These are phyloP conservation scores for Dromococcyx pavoninus DNA, from an alignment of 2,797 vertebrate species.

Conservation along the genomic window DNA sequence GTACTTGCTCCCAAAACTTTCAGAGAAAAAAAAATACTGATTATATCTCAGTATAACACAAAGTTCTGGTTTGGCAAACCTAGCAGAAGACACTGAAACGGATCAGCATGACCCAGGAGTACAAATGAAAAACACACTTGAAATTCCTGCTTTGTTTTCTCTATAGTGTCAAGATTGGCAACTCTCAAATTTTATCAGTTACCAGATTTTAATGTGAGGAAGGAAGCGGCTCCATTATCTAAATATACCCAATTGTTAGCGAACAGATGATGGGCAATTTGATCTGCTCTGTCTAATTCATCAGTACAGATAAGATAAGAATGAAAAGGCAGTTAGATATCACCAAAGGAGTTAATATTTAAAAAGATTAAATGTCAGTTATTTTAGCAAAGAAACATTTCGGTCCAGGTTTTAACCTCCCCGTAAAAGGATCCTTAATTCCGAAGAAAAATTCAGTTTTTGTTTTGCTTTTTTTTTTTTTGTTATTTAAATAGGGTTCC, in stretches of 20 bases:
- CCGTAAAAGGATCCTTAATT: not conserved
- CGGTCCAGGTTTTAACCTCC: conserved; percentile 11
- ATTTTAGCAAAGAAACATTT: conserved; percentile 64
- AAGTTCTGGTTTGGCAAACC: conserved; percentile 30
- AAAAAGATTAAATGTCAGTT: conserved; percentile 78
- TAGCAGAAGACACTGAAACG: not conserved
- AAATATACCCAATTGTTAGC: conserved; percentile 83
- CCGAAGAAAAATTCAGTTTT: not conserved
- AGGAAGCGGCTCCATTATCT: conserved; percentile 84
- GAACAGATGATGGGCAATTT: conserved; percentile 84
- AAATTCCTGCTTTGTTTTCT: conserved; percentile 64
- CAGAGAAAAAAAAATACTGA: not conserved
- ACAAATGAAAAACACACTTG: conserved; percentile 47
- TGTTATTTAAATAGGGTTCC: not conserved
- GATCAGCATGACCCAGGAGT: conserved; percentile 27
- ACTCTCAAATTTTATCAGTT: conserved; percentile 76
- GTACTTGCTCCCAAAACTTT: not conserved
- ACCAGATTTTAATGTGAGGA: conserved; percentile 82
- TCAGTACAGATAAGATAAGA: conserved; percentile 85
- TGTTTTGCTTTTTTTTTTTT: not conserved
- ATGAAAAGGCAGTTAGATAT: conserved; percentile 74
- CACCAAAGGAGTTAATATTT: conserved; percentile 80
- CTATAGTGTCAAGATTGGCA: conserved; percentile 58
- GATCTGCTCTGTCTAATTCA: conserved; percentile 84
- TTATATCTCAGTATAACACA: not conserved